Base-by-base conservation (phyloP, 2,888 invertebrate genomes). In the Boloria euphrosyne region DNA sequence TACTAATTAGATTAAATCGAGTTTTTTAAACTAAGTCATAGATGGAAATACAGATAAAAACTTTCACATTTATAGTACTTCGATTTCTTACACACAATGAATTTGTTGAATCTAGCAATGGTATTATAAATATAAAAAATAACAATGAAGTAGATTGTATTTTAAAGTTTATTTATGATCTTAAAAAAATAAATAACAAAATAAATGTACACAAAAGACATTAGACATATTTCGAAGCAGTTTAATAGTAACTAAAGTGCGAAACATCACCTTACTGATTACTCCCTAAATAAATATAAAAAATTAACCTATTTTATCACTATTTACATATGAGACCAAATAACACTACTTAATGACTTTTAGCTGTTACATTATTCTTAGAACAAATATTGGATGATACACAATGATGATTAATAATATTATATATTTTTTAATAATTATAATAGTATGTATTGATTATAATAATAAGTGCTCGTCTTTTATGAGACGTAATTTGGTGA, bases 131-230 rank as follows among this genome's bases (percentile, higher is more conserved):
- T 4, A 38, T 14, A 18, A 57, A 44, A 44, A 17, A 54, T 16
- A 49, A 18, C 14, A 0, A 16, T 6, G 46, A 54, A 18, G 43
- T 50, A 22, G 50, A 49, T 44, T 3, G 10, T 62, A 66, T 62
- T 47, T n/a, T 57, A 22, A 57, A 10, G 31, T 68, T 65, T 66
- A 68, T 63, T 68, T 63, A 72, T 62, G 70, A 70, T 62, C 71
- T 74, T 74, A 75, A 62, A 74, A 72, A 75, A 72, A 72, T 68
- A 75, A 75, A 74, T 74, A 74, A 75, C 75, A 74, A 73, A 70
- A 52, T 47, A 52, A 70, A 67, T 65, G 31, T 62, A 62, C 51
- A 64, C 22, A 60, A 61, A 66, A 47, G 58, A 62, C 22, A 43
- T 53, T 51, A 54, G 31, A 52, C 51, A 64, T 38, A 13, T 38